Evolutionary conservation across 2,888 invertebrate genomes (phyloP), one percentile per base, ranked within the genome.

Genomic region (Lithophane semibrunnea): DNA sequence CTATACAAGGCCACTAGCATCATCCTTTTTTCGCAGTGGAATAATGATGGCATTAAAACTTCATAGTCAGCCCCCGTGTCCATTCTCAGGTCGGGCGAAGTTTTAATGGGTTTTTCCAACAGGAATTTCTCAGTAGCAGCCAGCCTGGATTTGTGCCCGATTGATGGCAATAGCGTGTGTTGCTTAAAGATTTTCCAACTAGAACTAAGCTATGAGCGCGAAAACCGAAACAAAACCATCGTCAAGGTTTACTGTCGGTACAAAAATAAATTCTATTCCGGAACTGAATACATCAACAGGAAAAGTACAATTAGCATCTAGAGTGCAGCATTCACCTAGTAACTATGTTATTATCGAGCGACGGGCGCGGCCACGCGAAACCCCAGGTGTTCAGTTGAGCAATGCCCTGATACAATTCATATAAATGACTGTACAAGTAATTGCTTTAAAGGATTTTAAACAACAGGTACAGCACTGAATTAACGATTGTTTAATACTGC

Each of bases 261-360:
- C 74, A 63, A 73, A 72, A 81, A 84, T 84, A 81, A 81, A 73
- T 77, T 70, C 44, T 42, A 66, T 68, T 60, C 75, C 70, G 85
- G 84, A 84, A 75, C 69, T 70, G 52, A 77, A 77, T 75, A 42
- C 47, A 66, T 70, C 79, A 76, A 88, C 90, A 90, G 90, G 92
- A 90, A 90, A 88, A 89, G 79, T 86, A 84, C 88, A 92, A 92
- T 93, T 92, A 92, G 77, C 78, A 75, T 79, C 73, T 77, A 69
- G 54, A 86, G 78, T 83, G 81, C 76, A 85, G 76, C 82, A 83
- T 86, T 81, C 79, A 79, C 68, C 61, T 85, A 86, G 86, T 85
- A 83, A 79, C 75, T 78, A 60, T 75, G 75, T 69, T 73, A 77
- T 44, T 72, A 69, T 64, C 24, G 49, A 70, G 61, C 64, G 72